Evolutionary conservation across 2,888 invertebrate genomes (phyloP).

Genomic region (Pimpla rufipes): DNA sequence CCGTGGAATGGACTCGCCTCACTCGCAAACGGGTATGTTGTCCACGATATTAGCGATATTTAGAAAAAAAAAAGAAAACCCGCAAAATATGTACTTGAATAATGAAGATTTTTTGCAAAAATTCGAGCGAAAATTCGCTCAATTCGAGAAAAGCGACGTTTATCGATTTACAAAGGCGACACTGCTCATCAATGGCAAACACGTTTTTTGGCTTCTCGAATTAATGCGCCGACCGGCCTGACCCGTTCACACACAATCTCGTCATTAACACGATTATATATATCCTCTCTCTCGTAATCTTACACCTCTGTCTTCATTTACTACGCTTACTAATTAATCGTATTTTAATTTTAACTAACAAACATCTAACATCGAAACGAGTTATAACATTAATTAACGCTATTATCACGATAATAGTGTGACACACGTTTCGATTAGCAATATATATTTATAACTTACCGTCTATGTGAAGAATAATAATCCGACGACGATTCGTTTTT

Average conservation of each 20-base stretch:
- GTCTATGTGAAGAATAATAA: slow-evolving; percentile 46
- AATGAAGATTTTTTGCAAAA: slow-evolving; percentile 22
- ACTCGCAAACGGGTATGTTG: slow-evolving; percentile 84
- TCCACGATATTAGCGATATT: slow-evolving; percentile 27
- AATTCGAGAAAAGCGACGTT: not conserved
- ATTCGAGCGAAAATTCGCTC: not conserved
- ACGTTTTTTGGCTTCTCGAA: slow-evolving; percentile 35
- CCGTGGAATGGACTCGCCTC: slow-evolving; percentile 84
- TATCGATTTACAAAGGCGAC: not conserved
- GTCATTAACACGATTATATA: slow-evolving; percentile 38
- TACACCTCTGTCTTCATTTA: slow-evolving; percentile 40
- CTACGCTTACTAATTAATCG: slow-evolving; percentile 59
- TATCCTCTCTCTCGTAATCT: slow-evolving; percentile 45
- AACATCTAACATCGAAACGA: slow-evolving; percentile 78
- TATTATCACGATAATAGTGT: slow-evolving; percentile 21
- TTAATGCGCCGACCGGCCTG: slow-evolving; percentile 9
- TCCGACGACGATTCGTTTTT: slow-evolving; percentile 33
- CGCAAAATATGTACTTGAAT: slow-evolving; percentile 29
- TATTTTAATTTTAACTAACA: slow-evolving; percentile 73
- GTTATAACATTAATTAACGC: slow-evolving; percentile 29
- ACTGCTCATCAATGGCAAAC: slow-evolving; percentile 24
- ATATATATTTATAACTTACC: slow-evolving; percentile 12
- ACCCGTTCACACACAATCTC: slow-evolving; percentile 13
- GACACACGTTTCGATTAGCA: slow-evolving; percentile 18
- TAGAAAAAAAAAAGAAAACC: slow-evolving; percentile 51